Evolutionary conservation across 2,113 vertebrate species (phyloP).

Genomic region (Prinia subflava): DNA sequence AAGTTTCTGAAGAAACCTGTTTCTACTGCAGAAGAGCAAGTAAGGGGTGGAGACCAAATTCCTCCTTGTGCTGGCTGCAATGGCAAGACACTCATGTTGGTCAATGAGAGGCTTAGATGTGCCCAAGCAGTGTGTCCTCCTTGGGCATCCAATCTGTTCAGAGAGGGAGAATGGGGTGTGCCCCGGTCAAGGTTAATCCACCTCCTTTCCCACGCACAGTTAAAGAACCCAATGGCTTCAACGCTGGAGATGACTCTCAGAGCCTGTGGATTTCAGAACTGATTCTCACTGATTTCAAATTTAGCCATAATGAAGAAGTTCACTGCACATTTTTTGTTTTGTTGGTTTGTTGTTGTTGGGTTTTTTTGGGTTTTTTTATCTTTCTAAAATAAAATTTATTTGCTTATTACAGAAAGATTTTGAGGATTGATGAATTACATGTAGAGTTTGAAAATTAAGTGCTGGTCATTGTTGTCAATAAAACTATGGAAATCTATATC

Average conservation of each 20-base stretch:
- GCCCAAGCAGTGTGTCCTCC: neutral
- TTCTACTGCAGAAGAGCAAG: neutral
- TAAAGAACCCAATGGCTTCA: neutral
- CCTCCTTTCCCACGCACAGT: accelerated
- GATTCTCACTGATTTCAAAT: neutral
- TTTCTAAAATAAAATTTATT: neutral
- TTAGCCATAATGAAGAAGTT: neutral
- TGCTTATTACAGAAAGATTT: neutral
- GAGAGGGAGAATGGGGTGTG: neutral
- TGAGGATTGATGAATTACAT: neutral
- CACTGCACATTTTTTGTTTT: neutral
- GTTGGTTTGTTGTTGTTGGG: too few relatives aligned
- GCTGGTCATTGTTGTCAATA: neutral
- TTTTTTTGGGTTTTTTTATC: neutral
- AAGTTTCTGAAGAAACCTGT: neutral
- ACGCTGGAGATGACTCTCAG: neutral
- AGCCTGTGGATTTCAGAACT: neutral
- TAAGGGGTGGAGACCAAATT: neutral
- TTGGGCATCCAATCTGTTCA: neutral
- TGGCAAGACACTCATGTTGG: accelerated
- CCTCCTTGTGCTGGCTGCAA: neutral
- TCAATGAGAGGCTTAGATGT: neutral
- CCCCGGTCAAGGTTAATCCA: neutral
- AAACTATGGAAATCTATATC: neutral
- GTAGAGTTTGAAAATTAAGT: neutral